Evolutionary conservation across 1,140 invertebrate species (phyloP).

Genomic region (Diuraphis noxia): DNA sequence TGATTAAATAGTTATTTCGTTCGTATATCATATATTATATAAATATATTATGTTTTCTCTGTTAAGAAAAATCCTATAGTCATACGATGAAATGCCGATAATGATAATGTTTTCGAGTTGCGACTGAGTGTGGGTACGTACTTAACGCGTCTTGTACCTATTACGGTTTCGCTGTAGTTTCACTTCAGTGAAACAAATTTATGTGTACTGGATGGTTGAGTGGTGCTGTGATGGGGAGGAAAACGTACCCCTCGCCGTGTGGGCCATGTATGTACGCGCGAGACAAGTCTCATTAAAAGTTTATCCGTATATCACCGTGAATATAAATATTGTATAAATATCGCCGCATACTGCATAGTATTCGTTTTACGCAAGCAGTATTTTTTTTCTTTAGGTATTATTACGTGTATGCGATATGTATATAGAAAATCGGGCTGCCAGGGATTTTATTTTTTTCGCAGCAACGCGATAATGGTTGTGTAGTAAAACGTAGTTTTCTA

Average conservation of each 20-base stretch:
- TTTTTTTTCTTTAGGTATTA: neutral
- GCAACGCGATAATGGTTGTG: neutral
- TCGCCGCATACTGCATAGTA: neutral
- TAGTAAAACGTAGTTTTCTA: no score
- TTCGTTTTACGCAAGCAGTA: neutral
- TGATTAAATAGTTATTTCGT: neutral
- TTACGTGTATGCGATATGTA: neutral
- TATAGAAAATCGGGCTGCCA: neutral
- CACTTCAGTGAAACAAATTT: neutral
- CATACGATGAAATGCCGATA: neutral
- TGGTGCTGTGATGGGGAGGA: no score
- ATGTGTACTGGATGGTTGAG: neutral
- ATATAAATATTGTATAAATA: neutral
- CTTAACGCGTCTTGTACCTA: neutral
- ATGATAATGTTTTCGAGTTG: neutral
- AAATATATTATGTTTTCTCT: neutral
- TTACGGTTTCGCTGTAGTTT: neutral
- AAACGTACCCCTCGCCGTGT: neutral
- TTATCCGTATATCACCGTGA: neutral
- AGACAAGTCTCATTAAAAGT: slow-evolving; percentile 8
- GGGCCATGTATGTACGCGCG: neutral
- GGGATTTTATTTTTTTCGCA: neutral
- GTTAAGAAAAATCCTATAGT: neutral
- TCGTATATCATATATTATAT: neutral
- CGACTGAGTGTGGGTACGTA: neutral